These are phyloP conservation scores for Micrasema minimum DNA, from an alignment of 1,140 invertebrate species.

Conservation along the genomic window DNA sequence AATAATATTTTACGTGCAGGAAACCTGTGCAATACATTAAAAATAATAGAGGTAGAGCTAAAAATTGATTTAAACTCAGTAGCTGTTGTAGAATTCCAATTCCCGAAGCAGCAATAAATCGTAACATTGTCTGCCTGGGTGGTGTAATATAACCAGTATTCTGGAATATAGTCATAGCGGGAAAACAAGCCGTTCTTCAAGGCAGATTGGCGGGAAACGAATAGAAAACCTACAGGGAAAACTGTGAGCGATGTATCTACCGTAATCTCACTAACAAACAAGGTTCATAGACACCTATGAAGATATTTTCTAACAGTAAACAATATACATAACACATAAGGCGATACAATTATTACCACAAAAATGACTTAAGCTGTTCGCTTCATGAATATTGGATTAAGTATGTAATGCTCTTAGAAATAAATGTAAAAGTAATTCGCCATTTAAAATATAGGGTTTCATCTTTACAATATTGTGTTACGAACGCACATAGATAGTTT, in stretches of 20 bases:
- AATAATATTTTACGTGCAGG: conserved; percentile 26
- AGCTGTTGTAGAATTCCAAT: conserved; percentile 19
- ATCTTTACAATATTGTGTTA: too few species aligned
- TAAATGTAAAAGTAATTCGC: too few species aligned
- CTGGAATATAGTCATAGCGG: background rate
- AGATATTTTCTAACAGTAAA: too few species aligned
- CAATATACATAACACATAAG: too few species aligned
- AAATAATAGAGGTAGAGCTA: conserved; percentile 21
- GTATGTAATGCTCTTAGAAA: too few species aligned
- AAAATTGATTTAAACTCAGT: conserved; percentile 38
- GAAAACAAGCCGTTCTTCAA: background rate
- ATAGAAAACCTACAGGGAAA: conserved; percentile 22
- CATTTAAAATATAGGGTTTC: too few species aligned
- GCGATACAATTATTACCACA: too few species aligned
- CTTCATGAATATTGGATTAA: too few species aligned
- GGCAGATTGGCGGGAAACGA: conserved; percentile 11
- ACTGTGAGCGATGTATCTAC: background rate
- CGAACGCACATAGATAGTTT: too few species aligned
- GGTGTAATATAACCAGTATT: background rate
- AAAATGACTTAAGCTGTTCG: too few species aligned
- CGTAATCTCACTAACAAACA: conserved; percentile 10
- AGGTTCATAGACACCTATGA: too few species aligned
- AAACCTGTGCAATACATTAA: conserved; percentile 10
- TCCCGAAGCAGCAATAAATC: conserved; percentile 46
- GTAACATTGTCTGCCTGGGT: conserved; percentile 22